A percentile compares a stretch with the other conserved stretches of the same genome.
These are phyloP conservation scores for Acanthopagrus latus DNA, from an alignment of 2,797 vertebrate genomes.

Conservation along the genomic window DNA sequence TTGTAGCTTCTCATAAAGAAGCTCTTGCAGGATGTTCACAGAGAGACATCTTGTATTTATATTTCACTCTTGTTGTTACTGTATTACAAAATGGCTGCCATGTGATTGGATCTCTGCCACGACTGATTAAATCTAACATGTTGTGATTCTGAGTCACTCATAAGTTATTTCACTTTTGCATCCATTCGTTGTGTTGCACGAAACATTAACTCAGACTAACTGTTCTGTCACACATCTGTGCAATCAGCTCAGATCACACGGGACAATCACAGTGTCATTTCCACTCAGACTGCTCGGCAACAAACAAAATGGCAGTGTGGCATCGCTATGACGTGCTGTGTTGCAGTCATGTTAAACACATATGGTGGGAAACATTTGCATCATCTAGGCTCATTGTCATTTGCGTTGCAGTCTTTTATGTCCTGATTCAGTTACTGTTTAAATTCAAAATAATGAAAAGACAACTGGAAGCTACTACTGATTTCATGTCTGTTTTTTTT, in stretches of 20 bases:
- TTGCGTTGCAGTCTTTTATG: neutral
- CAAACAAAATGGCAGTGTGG: neutral
- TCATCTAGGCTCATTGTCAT: neutral
- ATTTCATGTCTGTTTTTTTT: slow-evolving; percentile 43
- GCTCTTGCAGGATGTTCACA: too few species aligned
- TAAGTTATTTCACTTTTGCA: neutral
- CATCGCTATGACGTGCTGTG: neutral
- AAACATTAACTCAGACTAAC: slow-evolving; percentile 18
- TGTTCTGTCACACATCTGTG: slow-evolving; percentile 20
- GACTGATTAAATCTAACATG: slow-evolving; percentile 35
- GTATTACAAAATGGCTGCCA: slow-evolving; percentile 4
- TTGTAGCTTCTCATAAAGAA: neutral
- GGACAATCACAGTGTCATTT: neutral
- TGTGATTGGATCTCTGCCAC: slow-evolving; percentile 23
- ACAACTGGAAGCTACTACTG: slow-evolving; percentile 36
- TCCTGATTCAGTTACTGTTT: slow-evolving; percentile 1
- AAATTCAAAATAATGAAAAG: slow-evolving; percentile 38
- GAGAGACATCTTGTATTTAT: neutral
- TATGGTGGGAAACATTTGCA: neutral
- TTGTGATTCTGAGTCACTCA: slow-evolving; percentile 28
- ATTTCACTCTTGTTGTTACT: slow-evolving; percentile 14
- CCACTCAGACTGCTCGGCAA: neutral
- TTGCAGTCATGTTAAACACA: neutral
- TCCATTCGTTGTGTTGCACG: slow-evolving; percentile 16
- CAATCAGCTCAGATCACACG: neutral